These are phyloP conservation scores for Upupa epops DNA, from an alignment of 2,113 vertebrate genomes.

Conservation along the genomic window DNA sequence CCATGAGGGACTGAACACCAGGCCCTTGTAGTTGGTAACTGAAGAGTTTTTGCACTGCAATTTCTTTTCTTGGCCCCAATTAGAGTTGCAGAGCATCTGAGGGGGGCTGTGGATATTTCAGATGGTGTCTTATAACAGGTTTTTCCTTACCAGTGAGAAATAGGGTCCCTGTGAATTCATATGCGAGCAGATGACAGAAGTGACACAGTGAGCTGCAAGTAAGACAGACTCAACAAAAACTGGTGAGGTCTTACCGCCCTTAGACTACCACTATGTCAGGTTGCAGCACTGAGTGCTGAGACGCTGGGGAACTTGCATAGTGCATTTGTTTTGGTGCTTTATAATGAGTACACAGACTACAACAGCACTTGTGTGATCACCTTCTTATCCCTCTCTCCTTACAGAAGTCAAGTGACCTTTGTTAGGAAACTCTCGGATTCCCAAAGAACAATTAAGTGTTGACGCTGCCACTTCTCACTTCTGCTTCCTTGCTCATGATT, in stretches of 20 bases:
- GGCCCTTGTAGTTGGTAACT: background rate
- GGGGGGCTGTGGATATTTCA: background rate
- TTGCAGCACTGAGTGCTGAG: background rate
- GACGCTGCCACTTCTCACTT: background rate
- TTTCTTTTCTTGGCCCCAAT: background rate
- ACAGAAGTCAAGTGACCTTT: background rate
- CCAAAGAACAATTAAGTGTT: background rate
- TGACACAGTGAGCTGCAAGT: background rate
- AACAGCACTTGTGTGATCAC: background rate
- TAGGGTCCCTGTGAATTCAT: background rate
- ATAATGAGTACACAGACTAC: background rate
- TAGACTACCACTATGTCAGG: background rate
- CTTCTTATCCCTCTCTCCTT: background rate
- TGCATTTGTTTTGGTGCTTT: background rate
- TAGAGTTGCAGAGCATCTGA: background rate
- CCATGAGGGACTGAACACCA: fast-evolving
- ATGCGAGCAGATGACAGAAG: background rate
- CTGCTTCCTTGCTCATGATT: background rate
- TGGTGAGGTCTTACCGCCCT: background rate
- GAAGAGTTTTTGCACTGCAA: background rate
- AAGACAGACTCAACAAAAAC: background rate
- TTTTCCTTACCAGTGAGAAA: background rate
- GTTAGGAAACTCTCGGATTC: background rate
- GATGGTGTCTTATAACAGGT: background rate
- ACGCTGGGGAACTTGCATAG: background rate